Conservation (phyloP, 2,888 invertebrate genomes). For the Amblyjoppa fuscipennis region DNA sequence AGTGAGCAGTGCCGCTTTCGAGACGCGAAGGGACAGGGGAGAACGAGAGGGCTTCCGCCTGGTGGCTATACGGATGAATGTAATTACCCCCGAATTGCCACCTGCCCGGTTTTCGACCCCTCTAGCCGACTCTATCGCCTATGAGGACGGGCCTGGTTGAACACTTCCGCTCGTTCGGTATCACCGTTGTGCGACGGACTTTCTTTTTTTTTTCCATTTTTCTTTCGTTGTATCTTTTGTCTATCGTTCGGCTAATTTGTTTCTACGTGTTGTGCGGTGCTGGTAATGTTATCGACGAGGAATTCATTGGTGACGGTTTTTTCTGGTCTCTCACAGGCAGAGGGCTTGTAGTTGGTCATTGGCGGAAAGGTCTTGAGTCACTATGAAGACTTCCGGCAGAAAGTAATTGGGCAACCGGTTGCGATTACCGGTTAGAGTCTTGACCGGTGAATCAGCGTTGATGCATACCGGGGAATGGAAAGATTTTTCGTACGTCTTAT, state of each 20-base stretch:
- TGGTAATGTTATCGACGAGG: background rate
- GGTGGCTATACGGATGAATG: constrained; percentile 64
- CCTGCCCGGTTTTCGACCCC: constrained; percentile 55
- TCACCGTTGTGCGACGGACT: background rate
- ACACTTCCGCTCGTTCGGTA: constrained; percentile 20
- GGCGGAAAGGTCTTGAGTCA: background rate
- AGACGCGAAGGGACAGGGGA: constrained; percentile 49
- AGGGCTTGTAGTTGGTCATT: background rate
- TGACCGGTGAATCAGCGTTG: background rate
- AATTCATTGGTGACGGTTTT: background rate
- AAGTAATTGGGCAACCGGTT: background rate
- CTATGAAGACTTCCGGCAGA: background rate
- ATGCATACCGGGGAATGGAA: background rate
- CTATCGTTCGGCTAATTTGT: background rate
- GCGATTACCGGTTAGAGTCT: background rate
- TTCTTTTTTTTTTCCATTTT: constrained; percentile 10
- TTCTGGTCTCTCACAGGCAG: background rate
- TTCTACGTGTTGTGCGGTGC: background rate
- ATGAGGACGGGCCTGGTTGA: constrained; percentile 37
- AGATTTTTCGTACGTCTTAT: background rate
- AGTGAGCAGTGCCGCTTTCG: constrained; percentile 44
- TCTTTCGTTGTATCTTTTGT: background rate
- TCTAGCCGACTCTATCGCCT: constrained; percentile 16
- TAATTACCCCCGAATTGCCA: constrained; percentile 72
- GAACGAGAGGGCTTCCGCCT: constrained; percentile 34